Conservation (phyloP, 2,113 vertebrate species). For the Chlorodrepanis virens region DNA sequence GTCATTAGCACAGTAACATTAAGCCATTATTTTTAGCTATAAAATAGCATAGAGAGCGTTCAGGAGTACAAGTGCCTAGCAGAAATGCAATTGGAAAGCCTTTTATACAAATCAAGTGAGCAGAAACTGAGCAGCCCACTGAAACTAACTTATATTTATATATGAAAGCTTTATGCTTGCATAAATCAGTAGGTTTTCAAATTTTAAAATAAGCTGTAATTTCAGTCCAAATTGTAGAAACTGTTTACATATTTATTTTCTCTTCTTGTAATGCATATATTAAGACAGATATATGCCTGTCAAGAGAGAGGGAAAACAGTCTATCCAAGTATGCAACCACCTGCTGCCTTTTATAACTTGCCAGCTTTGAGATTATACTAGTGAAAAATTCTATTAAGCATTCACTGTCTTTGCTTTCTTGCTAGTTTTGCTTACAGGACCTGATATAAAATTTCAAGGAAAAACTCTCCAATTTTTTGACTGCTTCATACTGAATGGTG, state of each 20-base stretch:
- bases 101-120: not conserved
- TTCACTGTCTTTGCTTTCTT: not conserved
- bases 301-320: not conserved
- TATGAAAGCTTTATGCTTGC: not conserved
- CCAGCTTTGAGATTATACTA: not conserved
- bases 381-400: not conserved
- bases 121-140: not conserved
- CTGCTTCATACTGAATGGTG: not conserved
- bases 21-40: not conserved
- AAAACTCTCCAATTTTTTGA: not conserved
- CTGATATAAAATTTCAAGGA: not conserved
- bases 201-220: conserved; percentile 2
- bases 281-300: not conserved
- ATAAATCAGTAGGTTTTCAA: not conserved
- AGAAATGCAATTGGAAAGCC: not conserved
- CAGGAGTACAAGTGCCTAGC: not conserved
- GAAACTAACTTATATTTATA: not conserved
- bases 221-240: not conserved
- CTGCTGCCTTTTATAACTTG: not conserved
- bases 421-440: not conserved
- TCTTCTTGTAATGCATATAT: not conserved
- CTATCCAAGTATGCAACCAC: not conserved
- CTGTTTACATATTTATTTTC: not conserved
- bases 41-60: not conserved
- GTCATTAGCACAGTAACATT: not conserved